Base-by-base conservation (phyloP, 2,113 vertebrate species). In the Oncorhynchus clarkii region DNA sequence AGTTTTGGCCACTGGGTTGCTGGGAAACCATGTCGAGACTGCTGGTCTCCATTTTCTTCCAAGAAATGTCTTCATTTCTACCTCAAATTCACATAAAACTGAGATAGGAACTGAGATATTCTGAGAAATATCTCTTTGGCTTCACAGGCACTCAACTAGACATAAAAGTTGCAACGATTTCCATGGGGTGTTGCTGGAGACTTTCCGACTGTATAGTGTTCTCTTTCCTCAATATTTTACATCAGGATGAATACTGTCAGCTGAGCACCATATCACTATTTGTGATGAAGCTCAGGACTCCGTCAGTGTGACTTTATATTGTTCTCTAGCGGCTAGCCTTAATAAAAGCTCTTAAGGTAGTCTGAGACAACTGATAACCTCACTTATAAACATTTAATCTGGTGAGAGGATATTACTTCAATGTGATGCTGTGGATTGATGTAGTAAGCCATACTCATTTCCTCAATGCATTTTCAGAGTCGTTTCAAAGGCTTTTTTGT, bases 301-400 rank as follows among this genome's bases (percentile, higher is more conserved):
- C 39, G 22, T 64, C 27, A 62, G 12, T 45, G 22, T 29, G 31
- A 34, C 31, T 51, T 74, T 39, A 74, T 34, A 11, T 73, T 45
- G 11, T 73, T 59, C 49, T 7, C 69, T 39, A 18, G 22, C 29
- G 24, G 34, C 2, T 66, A 12, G 18, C 9, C 8, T 75, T 27
- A 75, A 68, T 75, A 75, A 75, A 54, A 26, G 64, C 45, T 75
- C 31, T 74, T 45, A 65, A 73, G 51, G 18, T 45, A 54, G 45
- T 64, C 64, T n/a, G 27, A 18, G 64, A 27, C 31, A 75, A 49
- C 31, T 67, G 39, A 13, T 27, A 22, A 54, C 51, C 45, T 26
- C 16, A 26, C 26, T 75, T 75, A 68, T 75, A 75, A 75, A 75
- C 73, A 67, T 68, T 75, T 68, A n/a, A 75, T 75, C n/a, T 75